Conservation (phyloP, 2,797 vertebrate species). For the Chaenodraco wilsoni region DNA sequence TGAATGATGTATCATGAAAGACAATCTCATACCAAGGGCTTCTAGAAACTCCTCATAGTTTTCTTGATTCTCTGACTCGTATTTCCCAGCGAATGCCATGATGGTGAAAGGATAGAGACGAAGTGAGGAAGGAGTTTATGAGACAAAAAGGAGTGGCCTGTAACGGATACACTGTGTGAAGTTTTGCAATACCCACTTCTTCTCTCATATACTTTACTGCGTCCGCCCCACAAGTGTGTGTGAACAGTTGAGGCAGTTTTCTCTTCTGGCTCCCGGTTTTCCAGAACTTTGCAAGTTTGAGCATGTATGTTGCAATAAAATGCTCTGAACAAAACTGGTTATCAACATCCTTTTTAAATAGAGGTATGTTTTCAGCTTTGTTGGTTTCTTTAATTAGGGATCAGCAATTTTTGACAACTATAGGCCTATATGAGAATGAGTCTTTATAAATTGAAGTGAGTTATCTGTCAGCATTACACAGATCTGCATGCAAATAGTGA, state of each 20-base stretch:
- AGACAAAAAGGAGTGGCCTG: slow-evolving; percentile 60
- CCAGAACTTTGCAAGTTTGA: slow-evolving; percentile 45
- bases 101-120: slow-evolving; percentile 37
- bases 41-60: slow-evolving; percentile 91
- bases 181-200: slow-evolving; percentile 15
- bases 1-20: neutral
- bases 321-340: neutral
- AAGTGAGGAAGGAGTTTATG: slow-evolving; percentile 9
- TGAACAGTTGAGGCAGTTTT: neutral
- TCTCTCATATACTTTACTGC: slow-evolving; percentile 1
- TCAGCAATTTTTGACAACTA: neutral
- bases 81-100: slow-evolving; percentile 92
- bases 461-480: neutral
- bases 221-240: neutral
- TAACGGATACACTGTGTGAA: neutral
- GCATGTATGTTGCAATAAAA: slow-evolving; percentile 25
- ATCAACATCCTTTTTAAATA: neutral
- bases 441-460: no score
- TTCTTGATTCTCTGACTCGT: slow-evolving; percentile 89
- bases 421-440: neutral
- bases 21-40: slow-evolving; percentile 80
- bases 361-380: neutral
- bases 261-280: neutral
- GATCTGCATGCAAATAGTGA: neutral
- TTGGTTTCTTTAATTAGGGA: neutral